Base-by-base conservation (phyloP, 2,888 invertebrate genomes). In the Drosophila subquinaria region DNA sequence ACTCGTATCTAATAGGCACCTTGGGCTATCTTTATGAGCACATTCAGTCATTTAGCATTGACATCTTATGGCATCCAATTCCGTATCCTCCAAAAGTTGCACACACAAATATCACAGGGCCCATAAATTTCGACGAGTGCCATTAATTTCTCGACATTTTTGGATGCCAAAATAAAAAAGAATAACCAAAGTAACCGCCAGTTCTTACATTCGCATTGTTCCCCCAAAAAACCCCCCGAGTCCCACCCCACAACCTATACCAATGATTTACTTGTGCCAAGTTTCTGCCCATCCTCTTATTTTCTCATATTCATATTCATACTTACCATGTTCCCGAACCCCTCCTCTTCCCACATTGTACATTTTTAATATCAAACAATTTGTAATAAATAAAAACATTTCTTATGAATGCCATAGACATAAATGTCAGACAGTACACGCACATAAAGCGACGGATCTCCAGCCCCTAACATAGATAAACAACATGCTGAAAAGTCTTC, bases 111-210 rank as follows among this genome's bases (percentile, higher is more conserved):
- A 82, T 84, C 72, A 73, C 64, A 69, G 60, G 42, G 71, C 62
- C 45, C 88, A 85, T 85, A 88, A 85, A 85, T 88, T 81, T 71
- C 52, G 66, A 68, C 66, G 69, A 79, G 68, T 85, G 88, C 81
- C 84, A 85, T 85, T 85, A 88, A 85, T 88, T 85, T 75, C 65
- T 76, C 83, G 83, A 82, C 88, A 88, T 84, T 88, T 78, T 75
- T 43, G 71, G 55, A 67, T 77, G 71, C 68, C 70, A 68, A 67
- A 64, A 48, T 23, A 51, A 61, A 66, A 69, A 57, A 70, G 42
- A 48, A 59, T 59, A 17, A 6, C 10, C 35, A 6, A 15, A 56
- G 45, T 64, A 56, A 47, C 51, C 59, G 51, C 33, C 61, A 50
- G 38, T 57, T 57, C 53, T 36, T 52, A 50, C 48, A 76, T 57